Evolutionary conservation across 23 tunicate species (phyloP).

Genomic region (Halocynthia aurantium): DNA sequence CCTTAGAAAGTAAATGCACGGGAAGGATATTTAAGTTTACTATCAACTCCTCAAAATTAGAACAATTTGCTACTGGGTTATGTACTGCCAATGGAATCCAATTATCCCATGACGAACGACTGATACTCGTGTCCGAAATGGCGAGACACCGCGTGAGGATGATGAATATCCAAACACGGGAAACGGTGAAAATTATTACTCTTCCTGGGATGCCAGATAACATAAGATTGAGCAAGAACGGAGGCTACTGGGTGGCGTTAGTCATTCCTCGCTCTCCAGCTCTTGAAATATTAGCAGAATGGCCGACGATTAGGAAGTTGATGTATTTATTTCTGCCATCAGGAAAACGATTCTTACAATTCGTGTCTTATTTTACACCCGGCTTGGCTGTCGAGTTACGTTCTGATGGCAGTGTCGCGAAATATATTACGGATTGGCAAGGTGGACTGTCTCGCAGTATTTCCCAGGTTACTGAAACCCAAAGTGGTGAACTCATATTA

Average conservation of each 20-base stretch:
- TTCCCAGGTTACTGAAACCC: too few relatives aligned
- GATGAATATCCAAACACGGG: slow-evolving; percentile 1
- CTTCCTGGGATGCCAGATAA: slow-evolving; percentile 16
- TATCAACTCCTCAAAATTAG: not conserved
- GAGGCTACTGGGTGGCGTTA: slow-evolving; percentile 11
- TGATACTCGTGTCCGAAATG: not conserved
- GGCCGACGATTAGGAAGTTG: too few relatives aligned
- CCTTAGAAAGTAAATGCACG: slow-evolving; percentile 15
- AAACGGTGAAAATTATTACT: not conserved
- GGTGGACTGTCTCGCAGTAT: too few relatives aligned
- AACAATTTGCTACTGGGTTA: not conserved
- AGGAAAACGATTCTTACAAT: too few relatives aligned
- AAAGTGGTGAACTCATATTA: too few relatives aligned
- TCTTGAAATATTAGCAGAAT: too few relatives aligned
- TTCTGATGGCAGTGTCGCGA: too few relatives aligned
- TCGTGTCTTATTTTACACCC: too few relatives aligned
- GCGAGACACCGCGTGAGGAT: not conserved
- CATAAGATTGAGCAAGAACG: slow-evolving; percentile 4
- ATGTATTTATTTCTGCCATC: too few relatives aligned
- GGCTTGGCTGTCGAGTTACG: too few relatives aligned
- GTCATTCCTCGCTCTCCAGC: too few relatives aligned
- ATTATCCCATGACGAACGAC: not conserved
- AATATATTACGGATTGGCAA: too few relatives aligned
- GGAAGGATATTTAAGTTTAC: slow-evolving; percentile 7
- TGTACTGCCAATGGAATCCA: slow-evolving; percentile 21